phyloP scores from a whole-genome alignment of 2,888 invertebrate genomes.

The Carpatolechia fugitivella region DNA sequence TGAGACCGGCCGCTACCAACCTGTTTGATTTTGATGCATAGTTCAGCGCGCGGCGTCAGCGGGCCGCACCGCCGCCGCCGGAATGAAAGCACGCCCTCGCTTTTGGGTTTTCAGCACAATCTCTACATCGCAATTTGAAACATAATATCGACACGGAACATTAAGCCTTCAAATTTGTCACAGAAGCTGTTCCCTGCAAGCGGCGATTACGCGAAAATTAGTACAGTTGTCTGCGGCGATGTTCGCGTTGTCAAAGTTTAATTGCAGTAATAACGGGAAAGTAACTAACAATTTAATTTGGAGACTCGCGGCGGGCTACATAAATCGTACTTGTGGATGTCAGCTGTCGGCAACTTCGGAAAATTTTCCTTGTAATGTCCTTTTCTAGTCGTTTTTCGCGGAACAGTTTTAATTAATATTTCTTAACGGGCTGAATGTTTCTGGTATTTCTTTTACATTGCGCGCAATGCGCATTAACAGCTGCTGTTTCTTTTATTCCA shows the following conservation, averaged over 20 bases:
- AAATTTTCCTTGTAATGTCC: slow-evolving; percentile 74
- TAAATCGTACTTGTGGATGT: slow-evolving; percentile 75
- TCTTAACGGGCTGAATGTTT: slow-evolving; percentile 51
- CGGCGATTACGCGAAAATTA: slow-evolving; percentile 17
- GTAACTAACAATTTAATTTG: slow-evolving; percentile 72
- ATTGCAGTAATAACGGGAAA: slow-evolving; percentile 71
- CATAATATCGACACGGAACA: slow-evolving; percentile 13
- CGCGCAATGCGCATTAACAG: slow-evolving; percentile 24
- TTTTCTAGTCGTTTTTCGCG: slow-evolving; percentile 65
- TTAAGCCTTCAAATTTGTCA: slow-evolving; percentile 13
- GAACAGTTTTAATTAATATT: slow-evolving; percentile 75
- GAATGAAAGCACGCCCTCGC: slow-evolving; percentile 19
- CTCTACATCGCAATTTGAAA: slow-evolving; percentile 3
- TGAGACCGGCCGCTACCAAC: slow-evolving; percentile 52
- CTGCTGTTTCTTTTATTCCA: slow-evolving; percentile 23
- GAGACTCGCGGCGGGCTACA: slow-evolving; percentile 57
- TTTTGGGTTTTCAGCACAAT: slow-evolving; percentile 6
- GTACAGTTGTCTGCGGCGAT: slow-evolving; percentile 37
- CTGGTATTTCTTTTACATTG: slow-evolving; percentile 34
- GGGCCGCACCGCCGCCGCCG: too few relatives aligned
- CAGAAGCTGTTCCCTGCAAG: slow-evolving; percentile 15
- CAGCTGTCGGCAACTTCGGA: slow-evolving; percentile 72
- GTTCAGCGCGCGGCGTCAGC: slow-evolving; percentile 46
- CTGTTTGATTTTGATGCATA: slow-evolving; percentile 77
- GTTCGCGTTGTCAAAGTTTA: slow-evolving; percentile 62